Conservation (phyloP, 2,888 invertebrate genomes). For the Lysandra coridon region DNA sequence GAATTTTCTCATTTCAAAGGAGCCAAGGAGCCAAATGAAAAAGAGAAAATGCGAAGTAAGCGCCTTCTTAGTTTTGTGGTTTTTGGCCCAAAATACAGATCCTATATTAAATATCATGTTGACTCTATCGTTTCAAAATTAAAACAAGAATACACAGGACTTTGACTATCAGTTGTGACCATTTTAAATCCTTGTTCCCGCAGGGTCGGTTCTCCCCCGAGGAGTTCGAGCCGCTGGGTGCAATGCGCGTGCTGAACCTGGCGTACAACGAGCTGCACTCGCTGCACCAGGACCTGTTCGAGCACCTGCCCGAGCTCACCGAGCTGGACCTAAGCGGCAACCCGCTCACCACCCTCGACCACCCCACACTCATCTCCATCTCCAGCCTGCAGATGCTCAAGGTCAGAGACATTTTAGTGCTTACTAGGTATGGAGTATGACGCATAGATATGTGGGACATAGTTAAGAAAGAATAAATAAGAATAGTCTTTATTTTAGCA, state of each 20-base stretch:
- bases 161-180: background rate
- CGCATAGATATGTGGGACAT: too few relatives aligned
- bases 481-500: too few relatives aligned
- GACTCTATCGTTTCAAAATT: too few relatives aligned
- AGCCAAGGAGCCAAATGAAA: too few relatives aligned
- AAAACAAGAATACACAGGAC: too few relatives aligned
- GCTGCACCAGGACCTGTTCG: conserved; percentile 86
- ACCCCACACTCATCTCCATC: conserved; percentile 83
- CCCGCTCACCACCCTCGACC: conserved; percentile 84
- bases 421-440: too few relatives aligned
- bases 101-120: too few relatives aligned
- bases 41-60: too few relatives aligned
- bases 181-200: background rate
- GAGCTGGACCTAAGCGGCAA: conserved; percentile 87
- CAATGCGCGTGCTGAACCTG: conserved; percentile 82
- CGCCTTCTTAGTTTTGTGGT: too few relatives aligned
- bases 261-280: conserved; percentile 86
- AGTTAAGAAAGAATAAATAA: too few relatives aligned
- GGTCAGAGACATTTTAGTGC: conserved; percentile 63
- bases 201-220: conserved; percentile 68
- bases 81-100: too few relatives aligned
- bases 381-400: conserved; percentile 82
- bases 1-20: too few relatives aligned
- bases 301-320: conserved; percentile 85
- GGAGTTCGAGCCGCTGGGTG: conserved; percentile 80